Percentiles rank a stretch among this genome's conserved stretches.
Evolutionary conservation across 2,888 invertebrate species (phyloP).

Genomic region (Drosophila multiciliata): DNA sequence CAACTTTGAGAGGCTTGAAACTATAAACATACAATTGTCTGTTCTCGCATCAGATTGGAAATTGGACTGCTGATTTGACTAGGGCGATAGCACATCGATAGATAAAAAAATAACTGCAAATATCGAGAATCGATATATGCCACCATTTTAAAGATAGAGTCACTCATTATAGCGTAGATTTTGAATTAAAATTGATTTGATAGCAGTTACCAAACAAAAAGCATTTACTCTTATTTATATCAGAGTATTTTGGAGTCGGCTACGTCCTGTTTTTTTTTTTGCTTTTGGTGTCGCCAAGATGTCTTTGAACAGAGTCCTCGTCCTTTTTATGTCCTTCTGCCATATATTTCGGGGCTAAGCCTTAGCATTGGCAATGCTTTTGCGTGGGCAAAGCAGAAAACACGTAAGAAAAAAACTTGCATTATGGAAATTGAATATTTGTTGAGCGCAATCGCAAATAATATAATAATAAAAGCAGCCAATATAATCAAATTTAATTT

Average conservation of each 20-base stretch:
- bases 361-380: constrained; percentile 41
- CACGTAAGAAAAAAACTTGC: constrained; percentile 38
- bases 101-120: neutral
- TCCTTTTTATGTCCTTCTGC: constrained; percentile 10
- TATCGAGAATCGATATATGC: neutral
- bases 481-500: neutral
- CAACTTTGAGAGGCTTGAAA: neutral
- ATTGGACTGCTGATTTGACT: too few relatives aligned
- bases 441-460: constrained; percentile 10
- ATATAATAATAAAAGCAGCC: neutral
- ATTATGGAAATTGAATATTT: constrained; percentile 54
- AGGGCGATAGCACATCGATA: neutral
- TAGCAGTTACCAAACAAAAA: neutral
- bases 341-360: neutral
- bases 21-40: neutral
- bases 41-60: too few relatives aligned
- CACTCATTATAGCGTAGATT: neutral
- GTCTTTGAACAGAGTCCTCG: constrained; percentile 1
- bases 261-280: neutral
- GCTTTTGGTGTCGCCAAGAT: constrained; percentile 11
- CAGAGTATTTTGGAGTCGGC: neutral
- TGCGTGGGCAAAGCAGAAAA: constrained; percentile 8
- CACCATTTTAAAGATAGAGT: neutral
- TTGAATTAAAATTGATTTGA: too few relatives aligned
- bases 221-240: neutral